Conservation (phyloP, 2,797 vertebrate genomes). For the Perodicticus potto region DNA sequence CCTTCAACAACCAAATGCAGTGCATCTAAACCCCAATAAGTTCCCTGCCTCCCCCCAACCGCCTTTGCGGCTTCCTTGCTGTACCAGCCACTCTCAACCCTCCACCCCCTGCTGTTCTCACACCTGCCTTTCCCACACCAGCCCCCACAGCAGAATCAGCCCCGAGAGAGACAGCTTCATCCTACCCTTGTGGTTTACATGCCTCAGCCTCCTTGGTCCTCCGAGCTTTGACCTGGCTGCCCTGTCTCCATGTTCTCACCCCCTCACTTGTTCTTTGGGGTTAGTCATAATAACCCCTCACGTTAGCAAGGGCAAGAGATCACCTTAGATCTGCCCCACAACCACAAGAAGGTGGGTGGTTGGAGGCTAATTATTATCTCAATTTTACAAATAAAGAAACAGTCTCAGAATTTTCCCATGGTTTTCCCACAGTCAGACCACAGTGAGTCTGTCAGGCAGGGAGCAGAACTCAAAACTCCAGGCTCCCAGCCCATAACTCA, state of each 20-base stretch:
- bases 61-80: neutral
- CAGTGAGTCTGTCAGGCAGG: neutral
- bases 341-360: neutral
- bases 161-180: neutral
- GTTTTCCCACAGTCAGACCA: conserved; percentile 48
- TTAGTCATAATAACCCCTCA: conserved; percentile 52
- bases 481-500: neutral
- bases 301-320: neutral
- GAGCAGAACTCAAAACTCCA: neutral
- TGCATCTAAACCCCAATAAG: neutral
- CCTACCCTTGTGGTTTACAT: neutral
- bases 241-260: neutral
- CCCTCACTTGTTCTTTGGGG: neutral
- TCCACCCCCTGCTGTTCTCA: neutral
- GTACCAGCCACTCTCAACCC: neutral
- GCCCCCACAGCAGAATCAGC: neutral
- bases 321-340: conserved; percentile 57
- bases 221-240: neutral
- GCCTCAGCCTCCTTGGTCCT: neutral
- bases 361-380: conserved; percentile 58
- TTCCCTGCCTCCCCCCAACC: too few relatives aligned
- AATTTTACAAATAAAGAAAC: conserved; percentile 68
- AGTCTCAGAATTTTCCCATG: neutral
- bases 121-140: neutral
- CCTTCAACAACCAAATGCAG: neutral